Base-by-base conservation (phyloP, 2,113 vertebrate species). In the Malurus cyaneus region DNA sequence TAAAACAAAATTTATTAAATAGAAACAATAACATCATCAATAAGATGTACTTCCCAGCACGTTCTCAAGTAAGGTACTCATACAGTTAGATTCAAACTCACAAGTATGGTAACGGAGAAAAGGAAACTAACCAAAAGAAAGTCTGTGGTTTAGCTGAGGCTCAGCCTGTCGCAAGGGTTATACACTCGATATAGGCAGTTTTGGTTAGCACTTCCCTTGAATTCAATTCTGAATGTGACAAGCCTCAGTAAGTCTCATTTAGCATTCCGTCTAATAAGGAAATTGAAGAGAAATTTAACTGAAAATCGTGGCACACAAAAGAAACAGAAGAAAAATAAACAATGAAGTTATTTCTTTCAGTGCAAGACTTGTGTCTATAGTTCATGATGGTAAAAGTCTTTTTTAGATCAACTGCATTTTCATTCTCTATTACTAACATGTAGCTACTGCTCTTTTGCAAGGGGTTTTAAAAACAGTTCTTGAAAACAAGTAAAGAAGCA, bases 121-220 rank as follows among this genome's bases (percentile, higher is more conserved):
- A 91, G 11, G 61, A 92, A 94, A 93, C 77, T 94, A 94, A 95
- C 83, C 83, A 92, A 93, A 94, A 91, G 60, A 86, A 59, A 93
- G 72, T 71, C 70, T 92, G 86, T 2, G 3, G 77, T 79, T 80
- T 92, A 89, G 89, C 73, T 91, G 65, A 94, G 91, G 61, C 77
- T 95, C 86, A 93, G 82, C 54, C 64, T 93, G 62, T 92, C 56
- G 83, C 52, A 50, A 78, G 36, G 72, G 21, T 62, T 89, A 66
- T 64, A 52, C 39, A 84, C 34, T 86, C 61, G 56, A 86, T 88
- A 78, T 24, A 54, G 49, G 72, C 47, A 92, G 66, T 81, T 96
- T 95, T 93, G 70, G 49, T 91, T 89, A 91, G 60, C 60, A 80
- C 60, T 86, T 95, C n/a, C 79, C 72, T 93, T 88, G 72, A 88